These are phyloP conservation scores for Drosophila neoperkinsi DNA, from an alignment of 2,888 invertebrate genomes.

Conservation along the genomic window DNA sequence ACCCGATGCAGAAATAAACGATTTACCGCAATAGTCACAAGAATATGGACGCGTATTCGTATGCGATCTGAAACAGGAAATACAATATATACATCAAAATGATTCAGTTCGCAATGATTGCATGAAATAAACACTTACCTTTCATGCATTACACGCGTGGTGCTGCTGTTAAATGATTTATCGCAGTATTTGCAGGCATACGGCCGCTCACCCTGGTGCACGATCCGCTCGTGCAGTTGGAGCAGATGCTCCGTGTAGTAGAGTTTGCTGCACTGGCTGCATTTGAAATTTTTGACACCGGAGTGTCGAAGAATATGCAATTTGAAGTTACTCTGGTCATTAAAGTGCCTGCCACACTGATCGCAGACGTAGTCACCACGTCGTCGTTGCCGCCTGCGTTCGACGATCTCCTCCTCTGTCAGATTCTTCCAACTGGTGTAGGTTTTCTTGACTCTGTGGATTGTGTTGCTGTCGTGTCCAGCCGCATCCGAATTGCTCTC, in stretches of 20 bases:
- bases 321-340: slow-evolving; percentile 70
- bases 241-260: slow-evolving; percentile 65
- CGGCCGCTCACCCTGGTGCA: slow-evolving; percentile 82
- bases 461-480: not conserved
- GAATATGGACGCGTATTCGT: slow-evolving; percentile 80
- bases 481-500: not conserved
- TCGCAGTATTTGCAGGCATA: slow-evolving; percentile 78
- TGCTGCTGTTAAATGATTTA: slow-evolving; percentile 79
- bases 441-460: slow-evolving; percentile 25
- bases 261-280: slow-evolving; percentile 42
- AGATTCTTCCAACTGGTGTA: slow-evolving; percentile 64
- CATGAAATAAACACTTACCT: slow-evolving; percentile 55
- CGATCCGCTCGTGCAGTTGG: slow-evolving; percentile 52
- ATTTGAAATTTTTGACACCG: slow-evolving; percentile 60
- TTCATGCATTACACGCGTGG: slow-evolving; percentile 79
- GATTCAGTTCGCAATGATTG: not conserved
- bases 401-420: slow-evolving; percentile 54
- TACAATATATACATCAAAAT: not conserved
- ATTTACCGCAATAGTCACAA: slow-evolving; percentile 75
- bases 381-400: slow-evolving; percentile 58
- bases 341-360: slow-evolving; percentile 66
- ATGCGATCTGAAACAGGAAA: slow-evolving; percentile 66
- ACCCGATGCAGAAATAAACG: slow-evolving; percentile 80
- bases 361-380: slow-evolving; percentile 62
- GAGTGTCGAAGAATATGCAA: slow-evolving; percentile 64